Conservation (phyloP, 2,888 invertebrate genomes). For the Nephrotoma guestfalica region DNA sequence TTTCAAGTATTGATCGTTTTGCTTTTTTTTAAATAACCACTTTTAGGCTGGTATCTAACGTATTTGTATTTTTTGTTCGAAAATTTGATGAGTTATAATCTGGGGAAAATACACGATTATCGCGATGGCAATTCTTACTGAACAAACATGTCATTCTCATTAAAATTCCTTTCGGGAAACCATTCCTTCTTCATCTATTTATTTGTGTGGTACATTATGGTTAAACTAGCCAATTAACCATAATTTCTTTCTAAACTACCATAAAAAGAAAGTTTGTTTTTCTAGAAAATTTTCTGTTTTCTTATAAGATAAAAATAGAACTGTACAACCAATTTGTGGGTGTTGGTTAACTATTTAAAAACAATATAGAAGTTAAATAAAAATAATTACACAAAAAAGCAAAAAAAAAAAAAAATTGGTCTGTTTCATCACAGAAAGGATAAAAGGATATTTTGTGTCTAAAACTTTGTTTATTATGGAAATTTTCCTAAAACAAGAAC, state of each 20-base stretch:
- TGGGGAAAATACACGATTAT: not conserved
- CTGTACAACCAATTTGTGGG: not conserved
- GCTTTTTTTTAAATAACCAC: not conserved
- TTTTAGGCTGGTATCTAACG: not conserved
- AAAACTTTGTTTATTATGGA: not conserved
- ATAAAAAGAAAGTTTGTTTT: not conserved
- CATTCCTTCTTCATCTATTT: not conserved
- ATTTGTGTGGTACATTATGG: not conserved
- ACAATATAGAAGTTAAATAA: not conserved
- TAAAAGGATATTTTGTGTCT: not conserved
- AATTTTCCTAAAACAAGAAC: not conserved
- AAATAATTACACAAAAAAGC: not conserved
- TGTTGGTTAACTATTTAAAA: not conserved
- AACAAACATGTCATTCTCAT: not conserved
- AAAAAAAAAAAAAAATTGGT: not conserved
- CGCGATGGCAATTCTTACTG: not conserved
- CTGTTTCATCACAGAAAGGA: not conserved
- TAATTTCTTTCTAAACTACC: not conserved
- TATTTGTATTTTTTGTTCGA: not conserved
- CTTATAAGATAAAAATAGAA: not conserved
- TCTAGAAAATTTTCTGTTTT: not conserved
- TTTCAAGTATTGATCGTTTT: not conserved
- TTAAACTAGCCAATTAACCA: not conserved
- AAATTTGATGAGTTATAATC: not conserved
- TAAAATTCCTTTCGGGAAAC: not conserved